Evolutionary conservation across 2,888 invertebrate species (phyloP).

Genomic region (Rugalucina vietnamica): DNA sequence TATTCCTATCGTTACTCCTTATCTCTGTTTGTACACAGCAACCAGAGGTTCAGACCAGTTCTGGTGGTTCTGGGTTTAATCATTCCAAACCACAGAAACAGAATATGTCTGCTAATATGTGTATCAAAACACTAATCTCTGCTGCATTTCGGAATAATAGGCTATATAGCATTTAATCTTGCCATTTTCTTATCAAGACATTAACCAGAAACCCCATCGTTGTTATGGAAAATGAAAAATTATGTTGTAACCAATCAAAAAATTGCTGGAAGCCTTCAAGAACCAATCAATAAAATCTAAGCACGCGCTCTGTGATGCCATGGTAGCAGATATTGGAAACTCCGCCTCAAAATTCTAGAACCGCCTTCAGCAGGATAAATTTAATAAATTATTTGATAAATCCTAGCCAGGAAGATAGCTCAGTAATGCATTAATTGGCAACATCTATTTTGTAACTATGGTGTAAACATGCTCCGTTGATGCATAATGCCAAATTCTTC

Average conservation of each 20-base stretch:
- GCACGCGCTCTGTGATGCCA: conserved; percentile 17
- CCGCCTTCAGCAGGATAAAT: conserved; percentile 16
- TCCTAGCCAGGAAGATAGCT: neutral
- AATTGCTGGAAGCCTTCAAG: conserved; percentile 37
- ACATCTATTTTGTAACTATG: neutral
- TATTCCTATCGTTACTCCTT: conserved; percentile 50
- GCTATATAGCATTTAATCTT: conserved; percentile 45
- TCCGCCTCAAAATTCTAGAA: conserved; percentile 11
- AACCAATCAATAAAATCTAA: conserved; percentile 45
- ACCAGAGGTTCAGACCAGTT: conserved; percentile 34
- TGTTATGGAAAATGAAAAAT: conserved; percentile 40
- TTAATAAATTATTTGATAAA: conserved; percentile 15
- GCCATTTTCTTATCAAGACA: conserved; percentile 45
- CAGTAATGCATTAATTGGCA: conserved; percentile 19
- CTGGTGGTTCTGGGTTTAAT: conserved; percentile 59
- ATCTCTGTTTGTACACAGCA: conserved; percentile 65
- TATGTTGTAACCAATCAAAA: conserved; percentile 59
- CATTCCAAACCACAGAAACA: conserved; percentile 57
- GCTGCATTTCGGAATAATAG: conserved; percentile 60
- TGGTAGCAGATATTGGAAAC: neutral
- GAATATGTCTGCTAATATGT: conserved; percentile 57
- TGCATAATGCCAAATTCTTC: too few species aligned
- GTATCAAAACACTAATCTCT: conserved; percentile 66
- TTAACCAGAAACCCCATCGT: conserved; percentile 52
- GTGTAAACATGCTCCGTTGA: neutral